Evolutionary conservation across 2,797 vertebrate species (phyloP), one percentile per base, ranked within the genome.

Genomic region (Amniataba percoides): DNA sequence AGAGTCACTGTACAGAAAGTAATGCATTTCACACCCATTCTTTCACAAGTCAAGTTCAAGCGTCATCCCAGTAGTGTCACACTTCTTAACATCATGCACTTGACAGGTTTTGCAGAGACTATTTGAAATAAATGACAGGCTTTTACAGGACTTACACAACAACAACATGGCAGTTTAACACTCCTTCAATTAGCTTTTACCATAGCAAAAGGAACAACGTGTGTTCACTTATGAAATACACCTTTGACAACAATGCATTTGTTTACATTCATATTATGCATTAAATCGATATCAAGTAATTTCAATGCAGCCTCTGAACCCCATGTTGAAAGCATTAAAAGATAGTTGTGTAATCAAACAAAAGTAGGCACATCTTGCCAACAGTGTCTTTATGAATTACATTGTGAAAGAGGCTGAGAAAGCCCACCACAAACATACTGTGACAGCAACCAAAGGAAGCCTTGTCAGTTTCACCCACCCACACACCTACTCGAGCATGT

Each of bases 381-480:
- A 48, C 10, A 48, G 19, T 27, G 10, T 14, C 43, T 27, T 51
- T 43, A 46, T 59, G 46, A 67, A 55, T 68, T 34, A 76, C 34
- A 36, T 34, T 25, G 31, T 58, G 10, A 73, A 60, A 68, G 58
- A 59, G 21, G 51, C 34, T 31, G 42, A 65, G 2, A 53, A 40
- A 65, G 12, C 12, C 16, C 48, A 63, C 45, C 34, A 67, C 56
- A 69, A 52, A 57, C 64, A 49, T 46, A 63, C 46, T 60, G n/a
- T 48, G 56, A 74, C 16, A 74, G 68, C 19, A 55, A 59, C 42
- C 67, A 72, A 71, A 78, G 27, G 18, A 68, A 39, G 36, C 69
- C 18, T 57, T 75, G 49, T 51, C 19, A 10, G 27, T 64, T 58
- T 55, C 56, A 63, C 34, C 52, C 63, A 57, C 67, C n/a, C 68